phyloP scores from a whole-genome alignment of 2,113 vertebrate genomes.

The Cebus imitator region DNA sequence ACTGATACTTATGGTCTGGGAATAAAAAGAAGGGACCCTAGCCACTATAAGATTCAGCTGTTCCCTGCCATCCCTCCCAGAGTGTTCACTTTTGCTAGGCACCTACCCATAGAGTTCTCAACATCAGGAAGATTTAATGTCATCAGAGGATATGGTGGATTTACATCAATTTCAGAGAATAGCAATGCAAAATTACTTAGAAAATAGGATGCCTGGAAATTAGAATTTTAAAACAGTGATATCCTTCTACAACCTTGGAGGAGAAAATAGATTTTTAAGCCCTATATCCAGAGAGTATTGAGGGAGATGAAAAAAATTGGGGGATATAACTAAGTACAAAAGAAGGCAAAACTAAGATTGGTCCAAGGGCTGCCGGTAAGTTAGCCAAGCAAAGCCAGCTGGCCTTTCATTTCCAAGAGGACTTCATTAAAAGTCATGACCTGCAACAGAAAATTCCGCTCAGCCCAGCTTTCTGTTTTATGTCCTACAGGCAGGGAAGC shows the following conservation, averaged over 20 bases:
- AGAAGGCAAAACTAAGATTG: neutral
- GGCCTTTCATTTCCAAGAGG: neutral
- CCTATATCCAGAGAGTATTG: neutral
- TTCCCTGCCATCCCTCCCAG: neutral
- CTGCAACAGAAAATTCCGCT: neutral
- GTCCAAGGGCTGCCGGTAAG: neutral
- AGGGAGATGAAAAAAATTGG: neutral
- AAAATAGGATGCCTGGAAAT: neutral
- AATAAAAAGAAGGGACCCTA: neutral
- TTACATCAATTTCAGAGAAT: neutral
- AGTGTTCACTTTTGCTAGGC: neutral
- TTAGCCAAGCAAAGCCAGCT: neutral
- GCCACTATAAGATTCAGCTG: neutral
- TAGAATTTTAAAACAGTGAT: neutral
- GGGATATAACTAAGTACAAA: neutral
- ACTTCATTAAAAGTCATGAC: neutral
- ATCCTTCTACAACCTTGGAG: neutral
- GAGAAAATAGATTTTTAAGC: constrained; percentile 9
- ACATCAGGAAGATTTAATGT: neutral
- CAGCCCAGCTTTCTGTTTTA: neutral
- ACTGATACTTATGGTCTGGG: neutral
- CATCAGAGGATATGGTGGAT: neutral
- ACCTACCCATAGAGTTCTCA: neutral
- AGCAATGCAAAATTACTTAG: neutral
- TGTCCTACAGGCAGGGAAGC: neutral